Evolutionary conservation across 2,888 invertebrate species (phyloP), one percentile per base, ranked within the genome.

Genomic region (Miltochrista miniata): DNA sequence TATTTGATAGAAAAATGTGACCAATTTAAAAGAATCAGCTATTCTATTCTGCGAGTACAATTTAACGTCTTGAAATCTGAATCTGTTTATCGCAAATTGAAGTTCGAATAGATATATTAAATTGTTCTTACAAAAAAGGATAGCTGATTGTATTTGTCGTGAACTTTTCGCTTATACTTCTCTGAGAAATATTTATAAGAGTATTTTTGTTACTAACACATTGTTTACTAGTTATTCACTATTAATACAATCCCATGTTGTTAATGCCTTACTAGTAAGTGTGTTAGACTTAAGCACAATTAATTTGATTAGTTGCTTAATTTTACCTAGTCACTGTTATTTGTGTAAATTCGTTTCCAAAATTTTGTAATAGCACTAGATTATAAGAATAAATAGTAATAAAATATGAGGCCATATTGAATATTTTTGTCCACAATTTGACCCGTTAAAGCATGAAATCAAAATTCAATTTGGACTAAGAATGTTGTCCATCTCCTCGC

Each of bases 181-280:
- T 54, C 56, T 39, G 30, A 45, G 30, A 12, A 45, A 41, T 61
- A 45, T 49, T 51, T 61, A 67, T 67, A 66, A 45, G 33, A 59
- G 53, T 61, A 54, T 67, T 64, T 64, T 56, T 54, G 51, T 43
- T 66, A 59, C 15, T 44, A 49, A 54, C 48, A 63, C 51, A 47
- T 54, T 63, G 41, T 42, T 57, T 44, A 30, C 12, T 18, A 24
- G 13, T 30, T 54, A 68, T 64, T 66, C 61, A 59, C 50, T 45
- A 51, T 36, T 48, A 53, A 69, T 52, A 64, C 64, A 36, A 57
- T 61, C 59, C 36, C 66, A 68, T 68, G 64, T 72, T 70, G 68
- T 72, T 76, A 79, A 70, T 76, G 85, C 84, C 83, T 85, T 85
- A 83, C 74, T 82, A 83, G 69, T 70, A 79, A 76, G 73, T 71